Percentiles rank a stretch among this genome's conserved stretches.
phyloP scores from a whole-genome alignment of 2,888 invertebrate species.

The Parnassius glacialis region DNA sequence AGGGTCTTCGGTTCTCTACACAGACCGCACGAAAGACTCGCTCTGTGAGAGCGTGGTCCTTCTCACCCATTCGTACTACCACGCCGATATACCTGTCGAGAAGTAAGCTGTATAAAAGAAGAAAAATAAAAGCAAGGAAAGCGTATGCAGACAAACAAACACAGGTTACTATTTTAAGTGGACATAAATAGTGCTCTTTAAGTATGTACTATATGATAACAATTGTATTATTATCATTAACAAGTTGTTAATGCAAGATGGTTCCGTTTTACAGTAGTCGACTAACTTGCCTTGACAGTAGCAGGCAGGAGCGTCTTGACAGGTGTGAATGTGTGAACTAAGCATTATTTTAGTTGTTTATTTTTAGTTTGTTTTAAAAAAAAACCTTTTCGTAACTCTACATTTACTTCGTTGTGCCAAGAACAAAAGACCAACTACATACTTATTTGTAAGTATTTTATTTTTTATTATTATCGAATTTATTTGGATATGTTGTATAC shows the following conservation, averaged over 20 bases:
- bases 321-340: too few relatives aligned
- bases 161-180: background rate
- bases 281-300: background rate
- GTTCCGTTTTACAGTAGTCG: background rate
- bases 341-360: too few relatives aligned
- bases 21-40: too few relatives aligned
- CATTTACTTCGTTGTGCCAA: background rate
- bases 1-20: too few relatives aligned
- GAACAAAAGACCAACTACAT: background rate
- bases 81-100: too few relatives aligned
- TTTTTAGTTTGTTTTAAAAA: too few relatives aligned
- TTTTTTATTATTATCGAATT: too few relatives aligned
- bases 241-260: constrained; percentile 9
- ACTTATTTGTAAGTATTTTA: background rate
- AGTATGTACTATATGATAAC: constrained; percentile 2
- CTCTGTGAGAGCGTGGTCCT: too few relatives aligned
- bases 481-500: too few relatives aligned
- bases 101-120: too few relatives aligned
- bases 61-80: too few relatives aligned
- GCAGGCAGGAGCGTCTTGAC: background rate
- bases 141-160: background rate
- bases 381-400: background rate
- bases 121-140: background rate
- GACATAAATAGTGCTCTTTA: background rate
- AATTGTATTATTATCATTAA: background rate